These are phyloP conservation scores for Bombus terrestris DNA, from an alignment of 1,140 invertebrate genomes.

Conservation along the genomic window DNA sequence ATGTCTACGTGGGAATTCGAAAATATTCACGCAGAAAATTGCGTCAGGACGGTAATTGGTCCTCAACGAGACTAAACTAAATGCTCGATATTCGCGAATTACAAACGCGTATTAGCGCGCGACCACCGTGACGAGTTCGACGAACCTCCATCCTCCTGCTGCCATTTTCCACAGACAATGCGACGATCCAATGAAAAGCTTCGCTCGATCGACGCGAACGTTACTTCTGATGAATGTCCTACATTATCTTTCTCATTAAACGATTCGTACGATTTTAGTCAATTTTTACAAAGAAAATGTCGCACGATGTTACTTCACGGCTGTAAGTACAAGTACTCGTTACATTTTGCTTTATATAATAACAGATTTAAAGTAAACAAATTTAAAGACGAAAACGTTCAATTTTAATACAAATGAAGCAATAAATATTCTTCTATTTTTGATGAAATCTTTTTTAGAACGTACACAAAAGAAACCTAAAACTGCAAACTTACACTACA, in stretches of 20 bases:
- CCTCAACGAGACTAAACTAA: constrained; percentile 4
- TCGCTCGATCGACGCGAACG: neutral
- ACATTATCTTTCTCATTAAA: neutral
- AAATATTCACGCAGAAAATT: constrained; percentile 40
- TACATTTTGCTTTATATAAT: no score
- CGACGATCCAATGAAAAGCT: neutral
- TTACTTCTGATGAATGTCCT: neutral
- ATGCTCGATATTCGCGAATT: constrained; percentile 20
- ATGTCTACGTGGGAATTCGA: neutral
- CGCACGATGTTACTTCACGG: no score
- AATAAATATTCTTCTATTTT: no score
- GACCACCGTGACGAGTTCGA: constrained; percentile 10
- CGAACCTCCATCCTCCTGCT: neutral
- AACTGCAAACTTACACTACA: no score
- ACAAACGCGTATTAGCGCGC: constrained; percentile 5
- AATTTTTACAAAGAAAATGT: no score
- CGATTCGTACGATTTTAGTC: neutral
- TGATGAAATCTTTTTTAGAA: no score
- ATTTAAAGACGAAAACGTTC: no score
- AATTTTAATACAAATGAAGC: no score
- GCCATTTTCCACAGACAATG: neutral
- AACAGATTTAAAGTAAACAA: no score
- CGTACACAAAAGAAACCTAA: no score
- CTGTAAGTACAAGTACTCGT: no score
- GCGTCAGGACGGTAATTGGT: constrained; percentile 26